A percentile compares a stretch with the other conserved stretches of the same genome.
phyloP scores from a whole-genome alignment of 2,888 invertebrate species.

The Brassicogethes aeneus region DNA sequence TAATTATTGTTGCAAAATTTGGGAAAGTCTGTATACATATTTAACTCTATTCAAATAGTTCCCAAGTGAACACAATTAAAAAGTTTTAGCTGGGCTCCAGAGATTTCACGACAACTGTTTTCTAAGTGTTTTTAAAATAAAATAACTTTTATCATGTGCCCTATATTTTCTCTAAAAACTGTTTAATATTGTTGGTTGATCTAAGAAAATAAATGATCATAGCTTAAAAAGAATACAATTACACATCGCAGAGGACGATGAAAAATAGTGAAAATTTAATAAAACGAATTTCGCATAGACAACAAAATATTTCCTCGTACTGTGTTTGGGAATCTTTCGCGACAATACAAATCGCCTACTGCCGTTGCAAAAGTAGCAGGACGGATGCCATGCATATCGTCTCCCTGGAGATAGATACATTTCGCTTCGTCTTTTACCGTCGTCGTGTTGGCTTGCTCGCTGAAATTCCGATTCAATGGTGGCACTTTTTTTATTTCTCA shows the following conservation, averaged over 20 bases:
- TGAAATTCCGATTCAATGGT: not conserved
- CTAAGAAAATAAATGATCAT: no score
- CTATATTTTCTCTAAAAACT: no score
- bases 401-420: constrained; percentile 16
- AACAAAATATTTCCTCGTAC: constrained; percentile 9
- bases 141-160: no score
- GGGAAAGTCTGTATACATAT: no score
- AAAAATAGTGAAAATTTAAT: not conserved
- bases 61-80: no score
- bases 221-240: not conserved
- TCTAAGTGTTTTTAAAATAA: no score
- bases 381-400: constrained; percentile 24
- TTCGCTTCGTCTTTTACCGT: not conserved
- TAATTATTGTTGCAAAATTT: no score
- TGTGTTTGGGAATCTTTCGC: not conserved
- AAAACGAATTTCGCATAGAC: constrained; percentile 1
- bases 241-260: not conserved
- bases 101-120: no score
- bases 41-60: no score
- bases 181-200: no score
- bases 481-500: not conserved
- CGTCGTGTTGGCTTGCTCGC: not conserved
- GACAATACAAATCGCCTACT: constrained; percentile 5
- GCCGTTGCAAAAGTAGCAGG: constrained; percentile 8
- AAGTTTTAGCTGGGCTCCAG: no score